phyloP scores from a whole-genome alignment of 1,140 invertebrate genomes.

The Drosophila bocqueti region DNA sequence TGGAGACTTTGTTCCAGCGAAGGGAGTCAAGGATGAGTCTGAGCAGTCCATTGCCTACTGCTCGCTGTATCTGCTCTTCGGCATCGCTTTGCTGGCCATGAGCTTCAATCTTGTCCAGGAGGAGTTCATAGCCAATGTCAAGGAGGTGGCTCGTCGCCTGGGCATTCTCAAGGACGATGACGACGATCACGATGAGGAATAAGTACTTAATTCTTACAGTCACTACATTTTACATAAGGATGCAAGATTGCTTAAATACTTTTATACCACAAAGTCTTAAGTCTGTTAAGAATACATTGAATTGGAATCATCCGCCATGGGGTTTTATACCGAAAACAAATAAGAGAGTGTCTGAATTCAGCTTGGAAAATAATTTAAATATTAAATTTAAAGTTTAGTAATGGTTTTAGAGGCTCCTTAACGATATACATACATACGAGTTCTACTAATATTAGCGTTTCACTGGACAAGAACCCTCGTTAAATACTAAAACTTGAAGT shows the following conservation, averaged over 20 bases:
- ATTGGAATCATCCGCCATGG: not conserved
- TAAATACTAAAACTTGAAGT: not conserved
- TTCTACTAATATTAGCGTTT: slow-evolving; percentile 3
- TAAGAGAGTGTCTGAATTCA: not conserved
- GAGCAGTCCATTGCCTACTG: slow-evolving; percentile 95
- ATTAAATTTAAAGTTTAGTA: not conserved
- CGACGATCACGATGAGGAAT: slow-evolving; percentile 45
- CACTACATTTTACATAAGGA: not conserved
- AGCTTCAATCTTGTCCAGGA: slow-evolving; percentile 98
- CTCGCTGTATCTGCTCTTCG: slow-evolving; percentile 96
- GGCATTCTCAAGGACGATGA: slow-evolving; percentile 94
- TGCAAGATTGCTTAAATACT: not conserved
- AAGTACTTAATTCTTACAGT: not conserved
- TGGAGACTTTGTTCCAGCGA: slow-evolving; percentile 96
- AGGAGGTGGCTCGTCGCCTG: slow-evolving; percentile 91
- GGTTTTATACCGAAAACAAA: not conserved
- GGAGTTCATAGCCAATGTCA: slow-evolving; percentile 94
- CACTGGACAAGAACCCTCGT: not conserved
- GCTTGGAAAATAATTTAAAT: not conserved
- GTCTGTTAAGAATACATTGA: not conserved
- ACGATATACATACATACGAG: too few species aligned
- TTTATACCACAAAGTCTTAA: not conserved
- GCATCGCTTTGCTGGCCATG: slow-evolving; percentile 98
- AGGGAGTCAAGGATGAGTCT: slow-evolving; percentile 89
- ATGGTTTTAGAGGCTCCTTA: slow-evolving; percentile 1